Conservation (phyloP, 2,797 vertebrate genomes). For the Cyprinodon diabolis region DNA sequence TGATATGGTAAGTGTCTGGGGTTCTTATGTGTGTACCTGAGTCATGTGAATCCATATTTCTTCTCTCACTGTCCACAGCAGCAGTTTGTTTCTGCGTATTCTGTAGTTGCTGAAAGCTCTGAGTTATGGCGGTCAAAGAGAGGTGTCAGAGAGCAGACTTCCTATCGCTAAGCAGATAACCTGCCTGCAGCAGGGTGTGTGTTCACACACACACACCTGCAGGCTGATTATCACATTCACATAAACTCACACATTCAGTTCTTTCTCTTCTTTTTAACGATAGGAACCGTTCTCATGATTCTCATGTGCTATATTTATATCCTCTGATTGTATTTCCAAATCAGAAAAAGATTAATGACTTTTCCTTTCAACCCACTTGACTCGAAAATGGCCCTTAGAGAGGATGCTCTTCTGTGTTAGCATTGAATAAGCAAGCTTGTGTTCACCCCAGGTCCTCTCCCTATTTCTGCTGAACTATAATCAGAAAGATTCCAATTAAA, state of each 20-base stretch:
- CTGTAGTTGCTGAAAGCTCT: conserved; percentile 14
- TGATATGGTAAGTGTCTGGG: conserved; percentile 21
- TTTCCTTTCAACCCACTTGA: conserved; percentile 17
- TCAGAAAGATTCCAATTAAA: background rate
- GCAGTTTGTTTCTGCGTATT: conserved; percentile 19
- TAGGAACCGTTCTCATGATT: conserved; percentile 7
- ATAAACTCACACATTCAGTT: conserved; percentile 13
- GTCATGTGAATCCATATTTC: background rate
- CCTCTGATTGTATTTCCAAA: conserved; percentile 6
- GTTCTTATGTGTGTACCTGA: conserved; percentile 7
- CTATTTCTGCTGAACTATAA: background rate
- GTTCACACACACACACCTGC: background rate
- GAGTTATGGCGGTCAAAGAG: conserved; percentile 49
- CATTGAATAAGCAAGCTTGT: background rate
- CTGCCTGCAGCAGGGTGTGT: background rate
- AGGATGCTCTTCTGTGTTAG: conserved; percentile 11
- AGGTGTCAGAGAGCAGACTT: conserved; percentile 65
- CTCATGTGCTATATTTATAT: conserved; percentile 8
- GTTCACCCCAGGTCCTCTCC: background rate
- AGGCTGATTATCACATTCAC: conserved; percentile 3
- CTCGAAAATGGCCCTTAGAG: conserved; percentile 16
- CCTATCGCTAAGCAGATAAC: conserved; percentile 45
- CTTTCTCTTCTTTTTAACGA: conserved; percentile 13
- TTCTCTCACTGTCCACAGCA: conserved; percentile 19
- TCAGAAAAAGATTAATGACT: background rate